A percentile compares a stretch with the other conserved stretches of the same genome.
Evolutionary conservation across 2,888 invertebrate genomes (phyloP).

Genomic region (Phorcus lineatus): DNA sequence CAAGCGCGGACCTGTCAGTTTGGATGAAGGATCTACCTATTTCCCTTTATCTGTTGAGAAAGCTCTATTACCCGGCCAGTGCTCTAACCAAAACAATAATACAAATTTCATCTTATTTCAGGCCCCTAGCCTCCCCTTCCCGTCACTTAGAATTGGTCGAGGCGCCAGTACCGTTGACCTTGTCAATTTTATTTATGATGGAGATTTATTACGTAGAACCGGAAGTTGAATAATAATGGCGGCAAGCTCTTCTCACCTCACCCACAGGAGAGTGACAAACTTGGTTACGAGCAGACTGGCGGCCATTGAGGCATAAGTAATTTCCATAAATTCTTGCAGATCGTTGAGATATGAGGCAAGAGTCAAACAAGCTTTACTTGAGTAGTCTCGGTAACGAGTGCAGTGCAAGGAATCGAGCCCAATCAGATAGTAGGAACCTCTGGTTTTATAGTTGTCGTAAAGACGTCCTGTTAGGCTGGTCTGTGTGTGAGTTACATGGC

Average conservation of each 20-base stretch:
- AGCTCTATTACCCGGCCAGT: conserved; percentile 32
- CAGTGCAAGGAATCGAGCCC: not conserved
- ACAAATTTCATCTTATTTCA: conserved; percentile 42
- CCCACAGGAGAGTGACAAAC: conserved; percentile 8
- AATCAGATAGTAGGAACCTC: not conserved
- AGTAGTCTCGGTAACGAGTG: not conserved
- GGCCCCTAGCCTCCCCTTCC: conserved; percentile 1
- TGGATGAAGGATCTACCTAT: conserved; percentile 34
- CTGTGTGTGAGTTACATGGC: not conserved
- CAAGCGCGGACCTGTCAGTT: conserved; percentile 28
- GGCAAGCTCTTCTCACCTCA: not conserved
- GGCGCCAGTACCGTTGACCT: conserved; percentile 39
- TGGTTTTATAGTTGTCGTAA: not conserved
- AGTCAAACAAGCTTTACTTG: conserved; percentile 13
- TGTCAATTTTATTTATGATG: conserved; percentile 42
- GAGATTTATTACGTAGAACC: conserved; percentile 37
- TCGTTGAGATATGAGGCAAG: not conserved
- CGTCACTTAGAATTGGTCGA: conserved; percentile 31
- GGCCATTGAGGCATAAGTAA: conserved; percentile 1
- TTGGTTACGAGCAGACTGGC: conserved; percentile 4
- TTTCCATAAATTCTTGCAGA: conserved; percentile 1
- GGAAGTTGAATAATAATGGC: conserved; percentile 1
- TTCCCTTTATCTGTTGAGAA: conserved; percentile 24
- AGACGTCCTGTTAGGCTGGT: not conserved
- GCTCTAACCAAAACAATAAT: conserved; percentile 30